These are phyloP conservation scores for Hormaphis cornu DNA, from an alignment of 1,140 invertebrate species.

Conservation along the genomic window DNA sequence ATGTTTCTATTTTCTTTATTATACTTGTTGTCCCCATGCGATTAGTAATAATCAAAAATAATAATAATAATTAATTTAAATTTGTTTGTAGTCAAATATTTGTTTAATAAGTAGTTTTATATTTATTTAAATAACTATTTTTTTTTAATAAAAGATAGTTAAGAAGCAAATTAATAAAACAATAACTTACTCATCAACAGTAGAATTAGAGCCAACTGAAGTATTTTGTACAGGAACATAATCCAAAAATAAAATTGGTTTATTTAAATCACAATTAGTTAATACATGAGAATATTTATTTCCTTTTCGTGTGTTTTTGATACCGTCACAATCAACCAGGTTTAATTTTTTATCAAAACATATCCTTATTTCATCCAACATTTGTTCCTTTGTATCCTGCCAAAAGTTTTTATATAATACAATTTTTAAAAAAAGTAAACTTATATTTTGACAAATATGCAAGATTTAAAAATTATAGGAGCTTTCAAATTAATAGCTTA, in stretches of 20 bases:
- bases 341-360: slow-evolving; percentile 37
- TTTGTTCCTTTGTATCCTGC: slow-evolving; percentile 34
- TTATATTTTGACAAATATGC: neutral
- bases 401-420: too few species aligned
- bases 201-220: neutral
- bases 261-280: slow-evolving; percentile 10
- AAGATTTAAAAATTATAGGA: too few species aligned
- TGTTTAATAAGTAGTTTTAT: too few species aligned
- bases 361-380: slow-evolving; percentile 36
- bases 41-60: too few species aligned
- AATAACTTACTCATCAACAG: slow-evolving; percentile 12
- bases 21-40: neutral
- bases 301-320: neutral
- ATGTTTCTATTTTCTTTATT: neutral
- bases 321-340: slow-evolving; percentile 36
- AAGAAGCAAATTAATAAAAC: neutral
- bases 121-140: neutral
- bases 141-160: neutral
- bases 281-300: neutral
- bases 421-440: neutral
- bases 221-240: neutral
- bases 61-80: too few species aligned
- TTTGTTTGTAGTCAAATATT: too few species aligned
- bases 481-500: slow-evolving; percentile 6
- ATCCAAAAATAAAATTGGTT: slow-evolving; percentile 18